Conservation (phyloP, 2,797 vertebrate species). For the Lutra lutra region DNA sequence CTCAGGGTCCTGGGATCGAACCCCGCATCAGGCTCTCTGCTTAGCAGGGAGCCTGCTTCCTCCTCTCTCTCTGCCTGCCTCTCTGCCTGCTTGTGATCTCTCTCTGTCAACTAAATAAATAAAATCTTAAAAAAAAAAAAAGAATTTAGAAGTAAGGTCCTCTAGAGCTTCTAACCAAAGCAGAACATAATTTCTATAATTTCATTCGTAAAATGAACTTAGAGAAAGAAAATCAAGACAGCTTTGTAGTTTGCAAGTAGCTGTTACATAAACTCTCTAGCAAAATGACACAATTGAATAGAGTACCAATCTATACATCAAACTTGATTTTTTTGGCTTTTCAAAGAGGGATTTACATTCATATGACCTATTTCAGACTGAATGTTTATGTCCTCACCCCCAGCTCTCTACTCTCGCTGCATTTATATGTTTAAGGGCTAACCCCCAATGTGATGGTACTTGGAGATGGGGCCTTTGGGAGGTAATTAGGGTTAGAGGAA, state of each 20-base stretch:
- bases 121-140: too few species aligned
- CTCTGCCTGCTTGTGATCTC: too few species aligned
- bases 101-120: too few species aligned
- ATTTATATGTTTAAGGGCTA: neutral
- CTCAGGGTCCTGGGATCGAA: too few species aligned
- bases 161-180: neutral
- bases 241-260: neutral
- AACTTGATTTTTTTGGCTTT: neutral
- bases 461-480: neutral
- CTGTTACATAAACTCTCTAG: neutral
- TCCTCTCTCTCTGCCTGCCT: too few species aligned
- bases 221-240: conserved; percentile 10
- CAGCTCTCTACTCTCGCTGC: neutral
- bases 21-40: too few species aligned
- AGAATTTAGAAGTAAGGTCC: neutral
- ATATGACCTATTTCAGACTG: neutral
- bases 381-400: neutral
- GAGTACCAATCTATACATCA: neutral
- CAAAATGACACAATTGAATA: neutral
- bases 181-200: neutral
- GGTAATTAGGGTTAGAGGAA: neutral
- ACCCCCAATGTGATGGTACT: neutral
- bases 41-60: too few species aligned
- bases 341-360: conserved; percentile 38
- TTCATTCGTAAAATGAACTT: conserved; percentile 37